These are phyloP conservation scores for Drosophila trapezifrons DNA, from an alignment of 1,140 invertebrate genomes.

Conservation along the genomic window DNA sequence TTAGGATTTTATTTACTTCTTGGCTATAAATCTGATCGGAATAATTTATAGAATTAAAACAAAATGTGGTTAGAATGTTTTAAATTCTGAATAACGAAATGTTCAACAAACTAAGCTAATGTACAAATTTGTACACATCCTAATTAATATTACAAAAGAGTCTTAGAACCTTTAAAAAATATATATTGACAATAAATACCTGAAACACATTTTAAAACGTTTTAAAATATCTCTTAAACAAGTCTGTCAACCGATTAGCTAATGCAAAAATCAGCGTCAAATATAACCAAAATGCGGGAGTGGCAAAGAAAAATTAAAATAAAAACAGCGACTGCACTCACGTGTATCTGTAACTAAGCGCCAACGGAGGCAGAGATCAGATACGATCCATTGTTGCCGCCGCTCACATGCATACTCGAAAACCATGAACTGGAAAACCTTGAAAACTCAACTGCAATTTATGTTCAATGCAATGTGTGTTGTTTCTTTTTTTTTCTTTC, in stretches of 20 bases:
- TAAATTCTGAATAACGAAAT: too few relatives aligned
- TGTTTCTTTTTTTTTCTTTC: conserved; percentile 30
- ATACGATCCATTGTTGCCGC: conserved; percentile 63
- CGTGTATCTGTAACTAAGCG: conserved; percentile 69
- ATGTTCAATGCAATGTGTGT: conserved; percentile 59
- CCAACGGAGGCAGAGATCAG: conserved; percentile 60
- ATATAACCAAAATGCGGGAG: conserved; percentile 50
- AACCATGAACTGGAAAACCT: conserved; percentile 83
- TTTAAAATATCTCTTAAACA: neutral
- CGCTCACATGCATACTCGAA: conserved; percentile 42
- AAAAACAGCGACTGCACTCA: conserved; percentile 45
- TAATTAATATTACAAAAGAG: too few relatives aligned
- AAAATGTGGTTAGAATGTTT: neutral
- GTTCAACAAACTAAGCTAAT: too few relatives aligned
- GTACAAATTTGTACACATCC: neutral
- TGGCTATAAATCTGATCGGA: neutral
- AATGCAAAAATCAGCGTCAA: conserved; percentile 26
- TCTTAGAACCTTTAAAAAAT: too few relatives aligned
- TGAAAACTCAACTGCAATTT: conserved; percentile 78
- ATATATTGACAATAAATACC: neutral
- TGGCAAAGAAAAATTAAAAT: conserved; percentile 18
- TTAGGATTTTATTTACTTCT: neutral
- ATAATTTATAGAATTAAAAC: neutral
- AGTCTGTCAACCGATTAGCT: neutral
- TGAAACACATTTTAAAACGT: neutral